phyloP scores from a whole-genome alignment of 2,888 invertebrate genomes.

The Melangyna quadrimaculata region DNA sequence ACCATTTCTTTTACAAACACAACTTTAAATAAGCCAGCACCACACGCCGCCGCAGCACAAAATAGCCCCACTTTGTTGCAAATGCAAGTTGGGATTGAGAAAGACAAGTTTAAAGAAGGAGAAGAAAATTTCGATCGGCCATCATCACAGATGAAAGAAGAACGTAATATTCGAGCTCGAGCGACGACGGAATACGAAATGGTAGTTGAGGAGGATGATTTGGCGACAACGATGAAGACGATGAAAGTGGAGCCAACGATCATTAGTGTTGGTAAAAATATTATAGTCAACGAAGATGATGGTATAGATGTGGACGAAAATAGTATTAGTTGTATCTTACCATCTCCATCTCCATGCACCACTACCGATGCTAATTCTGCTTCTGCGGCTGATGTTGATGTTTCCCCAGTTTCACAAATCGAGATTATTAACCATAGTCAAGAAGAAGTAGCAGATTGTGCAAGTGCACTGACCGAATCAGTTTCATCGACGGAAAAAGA shows the following conservation, averaged over 20 bases:
- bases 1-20: slow-evolving; percentile 46
- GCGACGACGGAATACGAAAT: slow-evolving; percentile 13
- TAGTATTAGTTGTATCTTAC: slow-evolving; percentile 57
- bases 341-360: slow-evolving; percentile 64
- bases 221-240: slow-evolving; percentile 29
- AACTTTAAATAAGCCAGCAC: slow-evolving; percentile 24
- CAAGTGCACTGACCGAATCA: slow-evolving; percentile 78
- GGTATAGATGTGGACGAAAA: slow-evolving; percentile 59
- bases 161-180: slow-evolving; percentile 24
- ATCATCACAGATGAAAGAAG: slow-evolving; percentile 51
- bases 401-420: slow-evolving; percentile 63
- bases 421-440: slow-evolving; percentile 62
- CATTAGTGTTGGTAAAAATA: slow-evolving; percentile 50
- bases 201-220: slow-evolving; percentile 27
- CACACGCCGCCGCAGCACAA: no score
- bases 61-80: slow-evolving; percentile 46
- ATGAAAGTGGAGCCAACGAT: slow-evolving; percentile 70
- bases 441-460: slow-evolving; percentile 75
- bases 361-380: slow-evolving; percentile 3
- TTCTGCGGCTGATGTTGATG: neutral
- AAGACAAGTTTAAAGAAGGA: neutral
- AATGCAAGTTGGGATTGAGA: slow-evolving; percentile 10
- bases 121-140: slow-evolving; percentile 45
- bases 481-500: slow-evolving; percentile 73
- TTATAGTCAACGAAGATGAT: slow-evolving; percentile 31